A percentile compares a stretch with the other conserved stretches of the same genome.
phyloP scores from a whole-genome alignment of 2,797 vertebrate genomes.

The Cossypha polioptera region DNA sequence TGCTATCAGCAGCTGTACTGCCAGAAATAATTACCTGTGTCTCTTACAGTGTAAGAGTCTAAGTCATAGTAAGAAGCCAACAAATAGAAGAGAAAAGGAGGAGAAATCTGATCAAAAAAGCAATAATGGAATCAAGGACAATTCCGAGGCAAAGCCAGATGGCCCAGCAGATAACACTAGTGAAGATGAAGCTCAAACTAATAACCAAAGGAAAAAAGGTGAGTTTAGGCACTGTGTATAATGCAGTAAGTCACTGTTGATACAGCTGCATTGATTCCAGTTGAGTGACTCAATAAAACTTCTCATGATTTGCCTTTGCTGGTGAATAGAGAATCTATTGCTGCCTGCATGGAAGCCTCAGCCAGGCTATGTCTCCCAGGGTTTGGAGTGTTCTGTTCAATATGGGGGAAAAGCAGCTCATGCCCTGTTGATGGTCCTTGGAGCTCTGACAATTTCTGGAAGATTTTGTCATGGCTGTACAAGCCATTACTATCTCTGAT shows the following conservation, averaged over 20 bases:
- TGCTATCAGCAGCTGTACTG: neutral
- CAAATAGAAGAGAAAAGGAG: constrained; percentile 81
- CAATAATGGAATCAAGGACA: constrained; percentile 78
- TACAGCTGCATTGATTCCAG: neutral
- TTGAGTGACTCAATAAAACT: neutral
- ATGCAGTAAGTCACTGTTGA: neutral
- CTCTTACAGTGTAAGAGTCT: constrained; percentile 81
- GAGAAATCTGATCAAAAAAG: constrained; percentile 79
- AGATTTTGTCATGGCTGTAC: neutral
- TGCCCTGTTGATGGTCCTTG: neutral
- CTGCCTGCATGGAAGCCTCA: neutral
- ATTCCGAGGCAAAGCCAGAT: constrained; percentile 76
- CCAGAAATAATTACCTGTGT: constrained; percentile 34
- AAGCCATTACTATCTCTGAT: neutral
- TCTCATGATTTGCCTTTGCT: neutral
- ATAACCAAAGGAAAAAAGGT: constrained; percentile 86
- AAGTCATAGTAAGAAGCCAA: constrained; percentile 80
- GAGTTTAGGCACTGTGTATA: neutral
- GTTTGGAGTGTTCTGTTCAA: neutral
- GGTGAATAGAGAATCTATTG: neutral
- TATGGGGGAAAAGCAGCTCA: neutral
- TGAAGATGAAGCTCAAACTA: constrained; percentile 78
- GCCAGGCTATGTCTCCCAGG: neutral
- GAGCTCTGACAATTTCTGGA: neutral
- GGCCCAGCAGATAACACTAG: constrained; percentile 68